Base-by-base conservation (phyloP, 2,888 invertebrate genomes). In the Dryadula phaetusa region DNA sequence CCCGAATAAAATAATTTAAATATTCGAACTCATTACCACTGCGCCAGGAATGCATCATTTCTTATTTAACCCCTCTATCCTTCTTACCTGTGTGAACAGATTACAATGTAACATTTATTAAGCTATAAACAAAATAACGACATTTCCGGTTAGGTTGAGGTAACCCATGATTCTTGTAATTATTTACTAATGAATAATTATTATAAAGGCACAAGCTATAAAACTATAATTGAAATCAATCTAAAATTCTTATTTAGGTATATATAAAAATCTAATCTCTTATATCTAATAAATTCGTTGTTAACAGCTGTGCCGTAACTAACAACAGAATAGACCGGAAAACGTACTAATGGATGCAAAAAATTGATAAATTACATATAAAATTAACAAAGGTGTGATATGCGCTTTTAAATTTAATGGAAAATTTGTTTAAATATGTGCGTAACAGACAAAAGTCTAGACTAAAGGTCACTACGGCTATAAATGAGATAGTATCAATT, bases 391-490 rank as follows among this genome's bases (percentile, higher is more conserved):
- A 64, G 64, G 56, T 64, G 56, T 64, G 56, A 64, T 53, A 62
- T 56, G 47, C 44, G 46, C 46, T 25, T 56, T 47, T 56, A 64
- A 64, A 37, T 56, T 47, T 37, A 56, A 56, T 56, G 54, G 56
- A 56, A 64, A 64, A 56, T 64, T 64, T 56, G 37, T 37, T 47
- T 64, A 16, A 54, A 42, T 25, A 54, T 46, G 44, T 34, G 16
- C 62, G 53, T 54, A 62, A 60, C 64, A 64, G 61, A 64, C 49
- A 56, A 44, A 60, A 54, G 67, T 65, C 69, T 80, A 82, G 78
- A 80, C 81, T 72, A 66, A 66, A 74, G 77, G 78, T 81, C 79
- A 77, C 76, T 65, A 72, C 67, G 74, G 74, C 77, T 79, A 79
- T 80, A 80, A 77, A 80, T 66, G 66, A 70, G 70, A 66, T 70